Evolutionary conservation across 2,888 invertebrate species (phyloP), one percentile per base, ranked within the genome.

Genomic region (Trichogramma dendrolimi): DNA sequence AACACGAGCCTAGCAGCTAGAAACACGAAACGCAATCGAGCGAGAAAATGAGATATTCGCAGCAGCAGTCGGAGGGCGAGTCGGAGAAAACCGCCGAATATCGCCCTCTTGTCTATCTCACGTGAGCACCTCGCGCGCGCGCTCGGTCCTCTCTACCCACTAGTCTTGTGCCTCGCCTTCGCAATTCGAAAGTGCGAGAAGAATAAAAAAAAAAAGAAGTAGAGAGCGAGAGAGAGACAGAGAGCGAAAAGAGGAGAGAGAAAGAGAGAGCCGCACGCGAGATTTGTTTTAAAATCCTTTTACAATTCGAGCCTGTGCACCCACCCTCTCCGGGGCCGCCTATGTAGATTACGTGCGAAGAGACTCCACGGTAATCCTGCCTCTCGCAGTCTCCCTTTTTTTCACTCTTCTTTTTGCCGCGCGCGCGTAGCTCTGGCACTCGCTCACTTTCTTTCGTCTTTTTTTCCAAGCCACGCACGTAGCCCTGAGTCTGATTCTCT

Each of bases 251-350:
- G 27, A 27, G 3, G 27, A 27, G 27, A 27, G 27, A 14, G 14
- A 14, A 14, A 14, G 14, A 27, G 27, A 27, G 27, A 27, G 71
- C 73, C 69, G 73, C 72, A 71, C 70, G 74, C 74, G 75, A 77
- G 78, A 77, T 78, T 78, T 78, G 76, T 78, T 78, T 77, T 75
- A 74, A 77, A 78, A 77, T 77, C 78, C 78, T 77, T 78, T 78
- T 75, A 76, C 77, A 75, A 75, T 78, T 76, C 75, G 64, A 64
- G 60, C 66, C 42, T 58, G 55, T 51, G 62, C 59, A 52, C 58
- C 60, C 65, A 54, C 66, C 67, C 62, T 63, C 67, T 61, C 60
- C 55, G 52, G 53, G 46, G 49, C 62, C 66, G 63, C 62, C 68
- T 71, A 68, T 72, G 73, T 71, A 75, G 70, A 73, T 74, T 72